Evolutionary conservation across 2,113 vertebrate species (phyloP).

Genomic region (Thamnophis sirtalis): DNA sequence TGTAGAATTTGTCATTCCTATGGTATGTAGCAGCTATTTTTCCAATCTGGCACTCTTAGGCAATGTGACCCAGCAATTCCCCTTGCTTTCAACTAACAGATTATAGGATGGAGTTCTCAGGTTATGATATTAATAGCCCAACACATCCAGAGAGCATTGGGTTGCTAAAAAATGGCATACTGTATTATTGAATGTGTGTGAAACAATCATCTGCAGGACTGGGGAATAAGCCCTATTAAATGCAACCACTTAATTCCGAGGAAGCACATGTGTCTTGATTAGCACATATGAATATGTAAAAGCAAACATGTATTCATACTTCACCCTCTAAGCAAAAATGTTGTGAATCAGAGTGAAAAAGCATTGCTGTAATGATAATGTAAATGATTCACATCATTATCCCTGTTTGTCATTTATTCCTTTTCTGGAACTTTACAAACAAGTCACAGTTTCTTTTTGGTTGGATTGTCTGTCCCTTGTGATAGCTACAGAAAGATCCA

Average conservation of each 20-base stretch:
- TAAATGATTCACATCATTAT: neutral
- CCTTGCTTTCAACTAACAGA: neutral
- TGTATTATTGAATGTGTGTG: neutral
- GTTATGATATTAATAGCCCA: neutral
- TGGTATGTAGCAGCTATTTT: neutral
- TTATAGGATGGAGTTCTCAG: neutral
- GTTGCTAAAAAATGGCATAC: neutral
- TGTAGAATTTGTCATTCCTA: neutral
- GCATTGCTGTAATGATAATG: neutral
- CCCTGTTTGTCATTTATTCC: neutral
- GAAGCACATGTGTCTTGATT: neutral
- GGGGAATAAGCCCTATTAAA: neutral
- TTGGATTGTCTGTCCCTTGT: conserved; percentile 19
- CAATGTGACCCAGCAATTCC: neutral
- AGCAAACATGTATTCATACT: neutral
- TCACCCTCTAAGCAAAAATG: neutral
- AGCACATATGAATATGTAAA: neutral
- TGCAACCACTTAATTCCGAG: neutral
- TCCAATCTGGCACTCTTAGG: neutral
- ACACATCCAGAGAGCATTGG: neutral
- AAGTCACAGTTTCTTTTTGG: conserved; percentile 12
- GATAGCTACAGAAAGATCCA: conserved; percentile 24
- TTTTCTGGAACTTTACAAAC: conserved; percentile 16
- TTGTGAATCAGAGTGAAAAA: neutral
- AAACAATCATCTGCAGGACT: neutral